Evolutionary conservation across 2,888 invertebrate species (phyloP).

Genomic region (Gonocerus acuteangulatus): DNA sequence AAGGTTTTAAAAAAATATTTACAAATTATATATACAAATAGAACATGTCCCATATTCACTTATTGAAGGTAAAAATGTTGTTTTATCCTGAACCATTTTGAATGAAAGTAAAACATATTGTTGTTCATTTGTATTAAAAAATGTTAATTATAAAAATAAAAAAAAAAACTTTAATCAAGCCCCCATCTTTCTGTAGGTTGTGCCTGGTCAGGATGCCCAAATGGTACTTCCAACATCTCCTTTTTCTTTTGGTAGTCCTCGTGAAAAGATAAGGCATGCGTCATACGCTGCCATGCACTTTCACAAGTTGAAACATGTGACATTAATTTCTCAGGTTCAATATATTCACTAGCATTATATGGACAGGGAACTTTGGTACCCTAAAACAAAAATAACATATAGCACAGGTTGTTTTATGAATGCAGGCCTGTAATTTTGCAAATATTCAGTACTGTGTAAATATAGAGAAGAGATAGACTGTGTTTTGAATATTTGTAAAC

Average conservation of each 20-base stretch:
- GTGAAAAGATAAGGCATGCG: background rate
- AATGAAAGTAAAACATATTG: no score
- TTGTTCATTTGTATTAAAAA: no score
- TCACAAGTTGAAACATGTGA: constrained; percentile 28
- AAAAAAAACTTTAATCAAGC: no score
- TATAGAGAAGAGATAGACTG: background rate
- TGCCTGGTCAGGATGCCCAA: background rate
- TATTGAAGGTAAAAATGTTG: no score
- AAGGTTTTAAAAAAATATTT: no score
- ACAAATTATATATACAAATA: no score
- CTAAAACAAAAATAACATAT: background rate
- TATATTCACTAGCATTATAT: constrained; percentile 33
- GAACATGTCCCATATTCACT: no score
- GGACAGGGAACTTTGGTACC: constrained; percentile 34
- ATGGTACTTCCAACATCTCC: constrained; percentile 1
- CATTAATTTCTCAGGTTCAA: constrained; percentile 28
- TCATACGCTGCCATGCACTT: background rate
- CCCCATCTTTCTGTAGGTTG: constrained; percentile 15
- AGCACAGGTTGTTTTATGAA: no score
- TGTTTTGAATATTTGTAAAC: background rate
- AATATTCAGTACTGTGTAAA: no score
- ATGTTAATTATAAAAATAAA: no score
- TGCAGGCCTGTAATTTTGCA: background rate
- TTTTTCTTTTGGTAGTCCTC: background rate
- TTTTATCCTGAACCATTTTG: no score